Evolutionary conservation across 2,113 vertebrate species (phyloP), one percentile per base, ranked within the genome.

Genomic region (Chaetops frenatus): DNA sequence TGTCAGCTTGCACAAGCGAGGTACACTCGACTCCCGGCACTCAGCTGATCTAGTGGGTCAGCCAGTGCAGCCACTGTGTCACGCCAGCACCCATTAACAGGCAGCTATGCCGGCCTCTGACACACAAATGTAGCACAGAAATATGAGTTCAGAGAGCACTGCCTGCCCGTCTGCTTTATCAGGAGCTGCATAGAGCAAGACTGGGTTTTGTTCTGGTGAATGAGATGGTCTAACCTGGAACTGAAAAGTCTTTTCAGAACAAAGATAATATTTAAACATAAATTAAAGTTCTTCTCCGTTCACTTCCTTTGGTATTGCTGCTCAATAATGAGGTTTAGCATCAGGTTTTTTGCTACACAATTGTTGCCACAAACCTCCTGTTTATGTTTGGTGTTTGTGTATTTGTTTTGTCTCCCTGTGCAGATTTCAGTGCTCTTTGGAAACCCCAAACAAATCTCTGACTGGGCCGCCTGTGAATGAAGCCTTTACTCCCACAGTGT

Each of bases 371-470:
- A 97, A 96, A 96, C 83, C 98, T 97, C 95, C 97, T 97, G 97
- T 97, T 98, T 98, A 98, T 97, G 92, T 98, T 98, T 98, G 93
- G 92, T 98, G 97, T 98, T 98, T 98, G 97, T 96, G 88, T 98
- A 97, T 98, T 98, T 98, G 97, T 98, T 98, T 98, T 98, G 97
- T 98, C 98, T 98, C 97, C 96, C 96, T 92, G 96, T 96, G 94
- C 95, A 96, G 97, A 97, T 96, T 97, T 98, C 97, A 97, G 97
- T 98, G 97, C 92, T 97, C 97, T 97, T 96, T 98, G 98, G 97
- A 98, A 98, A 98, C 97, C 97, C 98, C 98, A 99, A 98, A 98
- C 98, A 98, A 98, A 98, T 97, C 96, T 98, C 97, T 97, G 97
- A 97, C 97, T 97, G 98, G 97, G 96, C 97, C 97, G 97, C 97